phyloP scores from a whole-genome alignment of 2,113 vertebrate species.

The Phalacrocorax brasilianus region DNA sequence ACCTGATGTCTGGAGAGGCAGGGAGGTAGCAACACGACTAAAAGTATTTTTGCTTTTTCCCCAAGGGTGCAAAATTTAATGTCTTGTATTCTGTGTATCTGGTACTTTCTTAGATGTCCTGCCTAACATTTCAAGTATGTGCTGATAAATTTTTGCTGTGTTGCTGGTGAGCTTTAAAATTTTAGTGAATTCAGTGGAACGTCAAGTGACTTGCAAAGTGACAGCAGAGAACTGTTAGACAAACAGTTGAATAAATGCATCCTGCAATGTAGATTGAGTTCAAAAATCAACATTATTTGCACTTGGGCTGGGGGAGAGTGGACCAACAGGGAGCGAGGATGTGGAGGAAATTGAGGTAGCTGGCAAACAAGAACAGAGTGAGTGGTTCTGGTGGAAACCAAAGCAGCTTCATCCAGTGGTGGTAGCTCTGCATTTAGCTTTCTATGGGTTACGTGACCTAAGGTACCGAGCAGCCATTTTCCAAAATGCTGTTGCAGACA shows the following conservation, averaged over 20 bases:
- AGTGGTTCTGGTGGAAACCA: neutral
- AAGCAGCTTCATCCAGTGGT: neutral
- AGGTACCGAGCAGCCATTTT: neutral
- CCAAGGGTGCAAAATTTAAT: neutral
- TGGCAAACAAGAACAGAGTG: neutral
- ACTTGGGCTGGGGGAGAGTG: rapidly evolving
- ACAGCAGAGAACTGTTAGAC: neutral
- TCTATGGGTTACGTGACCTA: neutral
- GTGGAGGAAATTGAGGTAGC: neutral
- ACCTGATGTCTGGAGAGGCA: neutral
- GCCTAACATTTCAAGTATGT: neutral
- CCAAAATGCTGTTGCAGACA: neutral
- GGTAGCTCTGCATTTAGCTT: neutral
- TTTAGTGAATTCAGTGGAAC: neutral
- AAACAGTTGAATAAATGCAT: neutral
- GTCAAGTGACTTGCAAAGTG: neutral
- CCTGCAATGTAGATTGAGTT: neutral
- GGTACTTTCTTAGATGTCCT: neutral
- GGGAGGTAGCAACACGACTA: neutral
- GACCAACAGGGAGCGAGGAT: neutral
- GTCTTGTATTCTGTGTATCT: neutral
- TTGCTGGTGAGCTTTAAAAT: neutral
- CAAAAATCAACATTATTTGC: neutral
- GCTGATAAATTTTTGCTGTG: neutral
- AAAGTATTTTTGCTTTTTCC: neutral